Percentiles rank a stretch among this genome's conserved stretches.
Evolutionary conservation across 2,888 invertebrate species (phyloP).

Genomic region (Cetonia aurata): DNA sequence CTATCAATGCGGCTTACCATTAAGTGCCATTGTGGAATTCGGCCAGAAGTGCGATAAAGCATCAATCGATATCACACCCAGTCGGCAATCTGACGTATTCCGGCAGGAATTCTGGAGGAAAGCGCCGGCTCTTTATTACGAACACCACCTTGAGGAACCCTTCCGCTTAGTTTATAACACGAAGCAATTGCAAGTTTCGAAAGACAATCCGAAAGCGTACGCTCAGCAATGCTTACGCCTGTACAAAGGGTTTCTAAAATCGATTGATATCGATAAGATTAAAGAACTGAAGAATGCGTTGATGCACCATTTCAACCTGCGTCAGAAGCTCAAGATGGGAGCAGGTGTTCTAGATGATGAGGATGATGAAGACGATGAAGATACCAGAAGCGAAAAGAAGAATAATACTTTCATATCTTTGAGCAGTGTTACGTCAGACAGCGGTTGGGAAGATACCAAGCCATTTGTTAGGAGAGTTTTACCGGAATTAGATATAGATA

Average conservation of each 20-base stretch:
- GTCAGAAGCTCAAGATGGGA: conserved; percentile 11
- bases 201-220: conserved; percentile 37
- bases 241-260: conserved; percentile 29
- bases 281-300: conserved; percentile 25
- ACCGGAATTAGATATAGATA: conserved; percentile 37
- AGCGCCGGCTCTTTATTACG: conserved; percentile 22
- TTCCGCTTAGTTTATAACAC: conserved; percentile 35
- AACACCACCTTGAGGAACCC: conserved; percentile 36
- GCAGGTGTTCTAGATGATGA: not conserved
- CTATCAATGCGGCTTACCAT: conserved; percentile 23
- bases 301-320: conserved; percentile 14
- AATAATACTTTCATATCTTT: conserved; percentile 1
- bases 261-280: conserved; percentile 35
- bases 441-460: conserved; percentile 24
- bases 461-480: conserved; percentile 27
- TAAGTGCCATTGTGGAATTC: conserved; percentile 37
- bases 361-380: not conserved
- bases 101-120: conserved; percentile 38
- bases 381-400: not conserved
- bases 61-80: not conserved
- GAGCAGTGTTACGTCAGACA: conserved; percentile 10
- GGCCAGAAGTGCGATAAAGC: conserved; percentile 25
- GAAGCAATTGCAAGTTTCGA: conserved; percentile 6
- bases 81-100: conserved; percentile 34
- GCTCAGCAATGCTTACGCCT: conserved; percentile 20